phyloP scores from a whole-genome alignment of 2,113 vertebrate genomes.

The Neofelis nebulosa region DNA sequence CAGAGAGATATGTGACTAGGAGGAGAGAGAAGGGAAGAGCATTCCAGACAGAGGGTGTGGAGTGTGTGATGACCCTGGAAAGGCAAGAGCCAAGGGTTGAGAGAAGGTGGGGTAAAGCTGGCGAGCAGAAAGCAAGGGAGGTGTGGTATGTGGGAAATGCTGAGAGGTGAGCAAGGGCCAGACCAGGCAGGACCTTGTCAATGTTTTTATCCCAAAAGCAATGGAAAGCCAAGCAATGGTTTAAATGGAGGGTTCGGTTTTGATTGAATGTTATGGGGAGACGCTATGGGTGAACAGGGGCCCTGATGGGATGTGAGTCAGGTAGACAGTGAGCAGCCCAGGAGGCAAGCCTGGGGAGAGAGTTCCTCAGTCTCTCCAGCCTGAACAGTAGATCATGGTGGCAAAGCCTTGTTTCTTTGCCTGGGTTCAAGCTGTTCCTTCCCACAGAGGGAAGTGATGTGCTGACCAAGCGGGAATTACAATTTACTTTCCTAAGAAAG shows the following conservation, averaged over 20 bases:
- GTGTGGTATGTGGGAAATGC: background rate
- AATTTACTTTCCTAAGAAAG: background rate
- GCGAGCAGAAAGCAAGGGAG: background rate
- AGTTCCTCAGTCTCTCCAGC: background rate
- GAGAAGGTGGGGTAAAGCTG: fast-evolving
- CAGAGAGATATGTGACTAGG: background rate
- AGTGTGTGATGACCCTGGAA: too few relatives aligned
- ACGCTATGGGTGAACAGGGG: background rate
- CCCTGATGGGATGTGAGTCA: background rate
- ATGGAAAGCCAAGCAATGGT: background rate
- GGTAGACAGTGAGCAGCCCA: background rate
- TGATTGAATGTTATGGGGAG: background rate
- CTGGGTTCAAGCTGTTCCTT: background rate
- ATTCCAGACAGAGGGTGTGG: background rate
- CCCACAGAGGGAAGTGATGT: background rate
- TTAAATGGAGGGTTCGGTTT: background rate
- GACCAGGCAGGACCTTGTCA: background rate
- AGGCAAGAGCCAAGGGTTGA: background rate
- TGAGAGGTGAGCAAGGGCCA: background rate
- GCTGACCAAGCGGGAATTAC: background rate
- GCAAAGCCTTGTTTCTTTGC: background rate
- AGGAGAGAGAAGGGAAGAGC: background rate
- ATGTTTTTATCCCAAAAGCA: background rate
- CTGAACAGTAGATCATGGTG: fast-evolving
- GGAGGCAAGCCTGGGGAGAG: too few relatives aligned